phyloP scores from a whole-genome alignment of 30 jellyfish, hydroid and myxozoan genomes.

The Hydractinia symbiolongicarpus region DNA sequence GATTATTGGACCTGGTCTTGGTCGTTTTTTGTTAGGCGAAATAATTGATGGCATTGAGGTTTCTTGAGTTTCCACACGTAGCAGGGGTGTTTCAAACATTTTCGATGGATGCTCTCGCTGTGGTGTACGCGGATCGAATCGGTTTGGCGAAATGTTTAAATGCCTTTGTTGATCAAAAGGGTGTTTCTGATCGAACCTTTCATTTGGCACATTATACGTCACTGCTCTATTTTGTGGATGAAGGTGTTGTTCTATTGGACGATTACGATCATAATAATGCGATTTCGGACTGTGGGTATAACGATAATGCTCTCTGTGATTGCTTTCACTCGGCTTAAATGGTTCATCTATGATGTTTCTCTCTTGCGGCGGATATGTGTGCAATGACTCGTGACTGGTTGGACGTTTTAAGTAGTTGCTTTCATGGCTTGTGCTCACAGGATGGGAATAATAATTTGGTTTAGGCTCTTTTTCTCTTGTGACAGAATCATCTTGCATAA shows the following conservation, averaged over 20 bases:
- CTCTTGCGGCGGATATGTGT: conserved; percentile 17
- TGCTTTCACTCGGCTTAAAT: conserved; percentile 18
- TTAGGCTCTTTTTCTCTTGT: conserved; percentile 17
- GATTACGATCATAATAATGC: conserved; percentile 8
- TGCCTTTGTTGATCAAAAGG: conserved; percentile 7
- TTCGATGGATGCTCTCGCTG: background rate
- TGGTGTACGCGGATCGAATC: conserved; percentile 14
- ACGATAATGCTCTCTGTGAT: background rate
- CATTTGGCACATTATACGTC: background rate
- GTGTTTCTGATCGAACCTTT: background rate
- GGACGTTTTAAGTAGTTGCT: background rate
- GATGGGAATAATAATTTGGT: background rate
- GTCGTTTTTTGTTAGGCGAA: conserved; percentile 80
- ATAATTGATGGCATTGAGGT: conserved; percentile 28
- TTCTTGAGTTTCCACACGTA: conserved; percentile 11
- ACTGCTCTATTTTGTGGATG: background rate
- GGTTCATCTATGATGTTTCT: conserved; percentile 25
- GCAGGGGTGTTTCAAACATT: conserved; percentile 13
- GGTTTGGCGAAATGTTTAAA: background rate
- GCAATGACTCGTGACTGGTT: background rate
- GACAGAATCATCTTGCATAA: conserved; percentile 32
- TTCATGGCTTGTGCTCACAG: background rate
- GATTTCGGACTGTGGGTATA: background rate
- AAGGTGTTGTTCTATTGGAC: background rate
- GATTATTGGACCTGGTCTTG: conserved; percentile 94